Conservation (phyloP, 2,888 invertebrate genomes). For the Acheta domesticus region DNA sequence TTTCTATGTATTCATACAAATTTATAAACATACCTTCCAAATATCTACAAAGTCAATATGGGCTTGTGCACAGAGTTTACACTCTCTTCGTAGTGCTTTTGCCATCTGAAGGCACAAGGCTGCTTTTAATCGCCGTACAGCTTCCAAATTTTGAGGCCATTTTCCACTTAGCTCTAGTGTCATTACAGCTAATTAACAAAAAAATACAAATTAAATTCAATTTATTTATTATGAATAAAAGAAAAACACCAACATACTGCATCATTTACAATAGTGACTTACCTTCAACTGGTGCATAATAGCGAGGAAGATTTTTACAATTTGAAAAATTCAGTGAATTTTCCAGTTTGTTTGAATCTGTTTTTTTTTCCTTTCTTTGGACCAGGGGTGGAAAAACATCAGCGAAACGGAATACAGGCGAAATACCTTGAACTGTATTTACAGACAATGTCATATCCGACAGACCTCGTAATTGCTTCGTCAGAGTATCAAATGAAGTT, state of each 20-base stretch:
- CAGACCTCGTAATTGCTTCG: constrained; percentile 64
- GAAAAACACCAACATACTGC: too few species aligned
- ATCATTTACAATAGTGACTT: constrained; percentile 34
- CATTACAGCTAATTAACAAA: constrained; percentile 47
- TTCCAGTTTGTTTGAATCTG: background rate
- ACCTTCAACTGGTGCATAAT: constrained; percentile 51
- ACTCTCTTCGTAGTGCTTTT: constrained; percentile 57
- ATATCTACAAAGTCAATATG: constrained; percentile 54
- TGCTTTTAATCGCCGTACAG: constrained; percentile 76
- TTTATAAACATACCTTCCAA: constrained; percentile 48
- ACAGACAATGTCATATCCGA: constrained; percentile 75
- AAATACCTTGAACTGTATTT: constrained; percentile 72
- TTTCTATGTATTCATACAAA: too few species aligned
- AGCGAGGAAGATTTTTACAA: constrained; percentile 43
- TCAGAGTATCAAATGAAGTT: constrained; percentile 65
- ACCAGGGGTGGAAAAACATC: constrained; percentile 58
- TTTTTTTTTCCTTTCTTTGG: constrained; percentile 40
- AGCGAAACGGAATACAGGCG: constrained; percentile 71
- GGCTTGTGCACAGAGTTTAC: constrained; percentile 55
- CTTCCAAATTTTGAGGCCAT: constrained; percentile 86
- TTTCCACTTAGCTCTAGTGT: constrained; percentile 76
- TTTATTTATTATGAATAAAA: constrained; percentile 18
- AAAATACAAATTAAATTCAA: background rate
- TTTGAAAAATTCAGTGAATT: background rate
- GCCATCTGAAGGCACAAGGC: constrained; percentile 83